Conservation (phyloP, 2,797 vertebrate species). For the Alcedo atthis region DNA sequence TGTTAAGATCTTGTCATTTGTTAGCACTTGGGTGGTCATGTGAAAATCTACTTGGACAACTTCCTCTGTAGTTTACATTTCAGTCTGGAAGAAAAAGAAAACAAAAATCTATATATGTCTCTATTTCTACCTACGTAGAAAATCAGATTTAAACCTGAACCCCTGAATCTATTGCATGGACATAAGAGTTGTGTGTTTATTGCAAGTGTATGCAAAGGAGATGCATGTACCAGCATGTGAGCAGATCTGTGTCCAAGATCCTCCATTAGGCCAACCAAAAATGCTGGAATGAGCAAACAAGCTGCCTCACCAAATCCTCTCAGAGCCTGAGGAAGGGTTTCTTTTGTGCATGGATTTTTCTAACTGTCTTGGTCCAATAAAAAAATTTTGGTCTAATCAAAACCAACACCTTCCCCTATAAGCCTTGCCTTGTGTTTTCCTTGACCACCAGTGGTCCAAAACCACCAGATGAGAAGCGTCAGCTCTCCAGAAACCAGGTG, state of each 20-base stretch:
- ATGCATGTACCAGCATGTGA: not conserved
- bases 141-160: not conserved
- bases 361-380: not conserved
- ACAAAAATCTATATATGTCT: not conserved
- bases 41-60: not conserved
- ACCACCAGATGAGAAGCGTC: not conserved
- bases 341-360: not conserved
- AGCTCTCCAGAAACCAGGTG: not conserved
- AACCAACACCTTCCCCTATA: not conserved
- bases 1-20: not conserved
- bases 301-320: not conserved
- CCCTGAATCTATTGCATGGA: not conserved
- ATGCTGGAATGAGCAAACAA: not conserved
- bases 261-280: not conserved
- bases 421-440: not conserved
- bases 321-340: not conserved
- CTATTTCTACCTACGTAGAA: not conserved
- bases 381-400: not conserved
- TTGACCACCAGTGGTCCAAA: not conserved
- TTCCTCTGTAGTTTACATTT: not conserved
- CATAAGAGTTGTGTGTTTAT: not conserved
- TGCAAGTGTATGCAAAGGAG: not conserved
- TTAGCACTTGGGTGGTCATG: not conserved
- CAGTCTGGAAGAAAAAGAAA: not conserved
- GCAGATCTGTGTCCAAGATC: not conserved